Percentiles rank a stretch among this genome's conserved stretches.
Conservation (phyloP, 1,140 invertebrate species). For the Pachyrhynchus sulphureomaculatus region DNA sequence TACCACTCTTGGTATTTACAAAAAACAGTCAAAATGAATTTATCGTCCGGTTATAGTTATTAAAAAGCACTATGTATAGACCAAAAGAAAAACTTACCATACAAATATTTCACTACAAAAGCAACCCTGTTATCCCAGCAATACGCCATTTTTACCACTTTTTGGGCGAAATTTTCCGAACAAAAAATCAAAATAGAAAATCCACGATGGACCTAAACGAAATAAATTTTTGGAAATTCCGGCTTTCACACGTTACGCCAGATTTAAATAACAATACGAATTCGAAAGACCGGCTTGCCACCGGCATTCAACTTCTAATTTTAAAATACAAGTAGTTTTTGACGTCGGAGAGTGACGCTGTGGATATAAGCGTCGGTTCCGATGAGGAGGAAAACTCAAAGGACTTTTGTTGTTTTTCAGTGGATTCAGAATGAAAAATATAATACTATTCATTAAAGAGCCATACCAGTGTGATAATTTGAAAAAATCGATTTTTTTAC, state of each 20-base stretch:
- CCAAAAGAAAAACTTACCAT: constrained; percentile 57
- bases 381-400: neutral
- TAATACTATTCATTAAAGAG: too few species aligned
- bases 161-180: neutral
- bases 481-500: too few species aligned
- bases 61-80: neutral
- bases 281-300: neutral
- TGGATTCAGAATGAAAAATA: too few species aligned
- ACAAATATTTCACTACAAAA: constrained; percentile 76
- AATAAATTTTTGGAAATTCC: constrained; percentile 1
- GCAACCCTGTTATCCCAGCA: constrained; percentile 78
- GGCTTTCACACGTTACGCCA: neutral
- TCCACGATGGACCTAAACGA: neutral
- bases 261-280: constrained; percentile 16
- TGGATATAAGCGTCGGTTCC: neutral
- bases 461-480: too few species aligned
- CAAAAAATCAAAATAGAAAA: constrained; percentile 1
- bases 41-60: neutral
- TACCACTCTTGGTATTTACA: too few species aligned
- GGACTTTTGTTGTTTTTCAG: too few species aligned
- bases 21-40: too few species aligned
- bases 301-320: constrained; percentile 31
- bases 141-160: constrained; percentile 60
- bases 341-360: neutral
- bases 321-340: constrained; percentile 2